Conservation (phyloP, 2,113 vertebrate genomes). For the Triplophysa rosa region DNA sequence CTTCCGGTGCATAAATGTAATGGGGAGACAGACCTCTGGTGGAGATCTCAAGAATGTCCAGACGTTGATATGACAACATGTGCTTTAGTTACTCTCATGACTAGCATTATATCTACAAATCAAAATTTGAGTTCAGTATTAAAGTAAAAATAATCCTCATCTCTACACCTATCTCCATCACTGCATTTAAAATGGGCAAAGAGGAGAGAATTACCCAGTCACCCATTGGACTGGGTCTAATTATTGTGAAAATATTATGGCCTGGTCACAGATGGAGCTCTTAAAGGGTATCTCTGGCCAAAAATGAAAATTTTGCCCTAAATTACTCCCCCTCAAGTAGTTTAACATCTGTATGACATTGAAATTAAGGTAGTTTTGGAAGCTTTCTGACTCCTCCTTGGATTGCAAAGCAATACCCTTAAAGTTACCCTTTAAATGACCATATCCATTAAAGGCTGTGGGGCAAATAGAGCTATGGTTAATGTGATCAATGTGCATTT, state of each 20-base stretch:
- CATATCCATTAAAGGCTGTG: constrained; percentile 8
- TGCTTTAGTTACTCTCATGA: not conserved
- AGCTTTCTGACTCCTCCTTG: too few relatives aligned
- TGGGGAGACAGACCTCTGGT: constrained; percentile 18
- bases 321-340: too few relatives aligned
- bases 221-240: not conserved
- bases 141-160: too few relatives aligned
- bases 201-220: not conserved
- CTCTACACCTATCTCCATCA: too few relatives aligned
- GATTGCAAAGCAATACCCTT: too few relatives aligned
- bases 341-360: too few relatives aligned
- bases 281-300: not conserved
- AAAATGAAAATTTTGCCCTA: too few relatives aligned
- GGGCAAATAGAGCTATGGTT: not conserved
- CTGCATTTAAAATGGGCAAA: too few relatives aligned
- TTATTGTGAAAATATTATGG: constrained; percentile 13
- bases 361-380: too few relatives aligned
- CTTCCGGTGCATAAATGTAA: not conserved
- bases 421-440: not conserved
- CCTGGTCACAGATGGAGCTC: constrained; percentile 15
- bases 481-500: not conserved
- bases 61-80: not conserved
- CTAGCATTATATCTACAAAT: not conserved
- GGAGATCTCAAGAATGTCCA: not conserved
- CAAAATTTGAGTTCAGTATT: not conserved